Evolutionary conservation across 1,140 invertebrate genomes (phyloP).

Genomic region (Portunus trituberculatus): DNA sequence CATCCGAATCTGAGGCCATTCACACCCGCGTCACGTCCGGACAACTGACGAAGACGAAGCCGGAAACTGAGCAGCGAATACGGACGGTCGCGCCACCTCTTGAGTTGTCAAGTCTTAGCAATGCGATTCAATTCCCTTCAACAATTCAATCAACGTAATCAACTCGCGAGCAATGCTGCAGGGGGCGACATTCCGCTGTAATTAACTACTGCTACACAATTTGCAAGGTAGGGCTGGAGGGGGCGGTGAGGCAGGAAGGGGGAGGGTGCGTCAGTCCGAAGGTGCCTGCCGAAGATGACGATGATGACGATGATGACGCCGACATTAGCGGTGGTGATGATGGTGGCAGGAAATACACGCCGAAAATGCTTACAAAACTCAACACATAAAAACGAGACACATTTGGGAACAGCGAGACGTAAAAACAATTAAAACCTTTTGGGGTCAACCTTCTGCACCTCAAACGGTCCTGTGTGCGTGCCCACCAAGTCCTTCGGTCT

Average conservation of each 20-base stretch:
- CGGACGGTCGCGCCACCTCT: conserved; percentile 55
- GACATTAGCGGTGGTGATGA: not conserved
- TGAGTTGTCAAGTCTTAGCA: conserved; percentile 71
- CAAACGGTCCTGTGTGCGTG: not conserved
- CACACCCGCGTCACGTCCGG: conserved; percentile 11
- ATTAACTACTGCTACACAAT: conserved; percentile 74
- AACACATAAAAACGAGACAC: not conserved
- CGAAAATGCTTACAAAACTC: not conserved
- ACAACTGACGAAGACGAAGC: conserved; percentile 37
- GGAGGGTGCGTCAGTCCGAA: not conserved
- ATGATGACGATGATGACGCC: conserved; percentile 15
- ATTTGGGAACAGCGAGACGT: not conserved
- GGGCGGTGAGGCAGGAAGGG: not conserved
- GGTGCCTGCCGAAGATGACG: not conserved
- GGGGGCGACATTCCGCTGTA: conserved; percentile 73
- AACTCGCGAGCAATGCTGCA: conserved; percentile 74
- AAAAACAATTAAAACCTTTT: not conserved
- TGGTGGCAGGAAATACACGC: not conserved
- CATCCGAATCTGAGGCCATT: not conserved
- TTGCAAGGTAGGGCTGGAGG: conserved; percentile 61
- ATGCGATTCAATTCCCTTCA: conserved; percentile 74
- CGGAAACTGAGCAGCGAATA: conserved; percentile 24
- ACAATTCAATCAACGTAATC: conserved; percentile 76
- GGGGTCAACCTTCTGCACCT: not conserved
- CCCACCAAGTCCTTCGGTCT: not conserved